These are phyloP conservation scores for Phylloscopus collybita DNA, from an alignment of 2,797 vertebrate species.

Conservation along the genomic window DNA sequence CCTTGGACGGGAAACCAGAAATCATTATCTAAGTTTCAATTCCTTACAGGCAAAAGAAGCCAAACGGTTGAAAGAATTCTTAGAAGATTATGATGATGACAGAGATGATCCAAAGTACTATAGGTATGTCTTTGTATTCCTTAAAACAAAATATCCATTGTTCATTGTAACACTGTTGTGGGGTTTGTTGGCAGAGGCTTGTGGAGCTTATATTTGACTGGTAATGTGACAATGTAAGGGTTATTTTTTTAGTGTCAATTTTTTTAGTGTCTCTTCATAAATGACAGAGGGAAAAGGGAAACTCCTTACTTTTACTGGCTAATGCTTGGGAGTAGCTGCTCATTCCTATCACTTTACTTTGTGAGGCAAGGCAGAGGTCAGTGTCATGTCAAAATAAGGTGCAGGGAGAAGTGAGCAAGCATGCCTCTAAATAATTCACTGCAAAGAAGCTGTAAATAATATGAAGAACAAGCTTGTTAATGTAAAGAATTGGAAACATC, in stretches of 20 bases:
- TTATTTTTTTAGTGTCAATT: too few species aligned
- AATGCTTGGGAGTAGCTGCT: neutral
- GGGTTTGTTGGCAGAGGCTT: neutral
- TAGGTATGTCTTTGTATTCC: conserved; percentile 76
- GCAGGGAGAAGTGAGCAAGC: neutral
- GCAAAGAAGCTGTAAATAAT: neutral
- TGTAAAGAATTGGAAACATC: neutral
- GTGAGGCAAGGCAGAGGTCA: neutral
- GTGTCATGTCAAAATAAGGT: neutral
- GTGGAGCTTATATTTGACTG: neutral
- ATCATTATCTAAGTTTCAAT: neutral
- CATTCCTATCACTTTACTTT: neutral
- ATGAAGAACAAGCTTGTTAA: neutral
- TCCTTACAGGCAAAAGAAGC: conserved; percentile 91
- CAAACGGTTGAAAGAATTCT: conserved; percentile 96
- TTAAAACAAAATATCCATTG: neutral
- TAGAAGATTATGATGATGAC: conserved; percentile 98
- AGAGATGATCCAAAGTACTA: conserved; percentile 98
- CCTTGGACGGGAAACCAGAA: neutral
- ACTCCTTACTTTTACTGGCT: neutral
- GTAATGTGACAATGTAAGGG: neutral
- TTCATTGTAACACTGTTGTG: neutral
- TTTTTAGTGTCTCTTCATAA: neutral
- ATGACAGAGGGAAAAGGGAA: neutral
- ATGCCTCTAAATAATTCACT: neutral